phyloP scores from a whole-genome alignment of 1,140 invertebrate species.

The Camponotus pennsylvanicus region DNA sequence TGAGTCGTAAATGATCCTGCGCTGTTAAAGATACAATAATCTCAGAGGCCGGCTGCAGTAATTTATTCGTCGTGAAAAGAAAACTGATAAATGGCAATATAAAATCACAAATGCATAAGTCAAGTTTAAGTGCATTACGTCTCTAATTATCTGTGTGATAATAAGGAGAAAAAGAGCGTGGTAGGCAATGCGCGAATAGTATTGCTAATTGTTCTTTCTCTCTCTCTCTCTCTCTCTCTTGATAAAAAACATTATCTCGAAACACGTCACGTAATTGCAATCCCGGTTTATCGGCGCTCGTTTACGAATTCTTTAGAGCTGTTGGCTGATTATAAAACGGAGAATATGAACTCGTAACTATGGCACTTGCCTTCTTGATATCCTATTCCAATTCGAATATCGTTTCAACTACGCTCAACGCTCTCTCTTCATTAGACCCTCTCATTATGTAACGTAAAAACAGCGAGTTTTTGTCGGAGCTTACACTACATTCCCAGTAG shows the following conservation, averaged over 20 bases:
- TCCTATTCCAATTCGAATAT: neutral
- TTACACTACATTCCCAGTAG: neutral
- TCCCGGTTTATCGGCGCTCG: neutral
- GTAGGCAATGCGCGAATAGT: conserved; percentile 20
- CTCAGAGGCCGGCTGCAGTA: neutral
- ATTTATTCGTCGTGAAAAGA: conserved; percentile 2
- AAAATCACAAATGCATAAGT: neutral
- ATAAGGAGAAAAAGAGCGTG: neutral
- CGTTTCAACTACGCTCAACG: neutral
- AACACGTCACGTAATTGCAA: conserved; percentile 8
- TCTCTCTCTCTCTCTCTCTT: neutral
- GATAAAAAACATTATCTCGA: neutral
- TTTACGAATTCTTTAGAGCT: conserved; percentile 1
- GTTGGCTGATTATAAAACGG: conserved; percentile 14
- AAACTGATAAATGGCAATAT: neutral
- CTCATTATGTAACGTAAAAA: neutral
- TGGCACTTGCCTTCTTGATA: neutral
- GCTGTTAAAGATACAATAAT: too few species aligned
- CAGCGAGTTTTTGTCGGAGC: neutral
- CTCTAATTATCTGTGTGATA: conserved; percentile 9
- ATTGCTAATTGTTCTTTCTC: neutral
- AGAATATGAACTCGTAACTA: neutral
- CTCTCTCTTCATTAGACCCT: neutral
- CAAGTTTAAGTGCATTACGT: conserved; percentile 26
- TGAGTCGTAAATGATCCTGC: conserved; percentile 5